Evolutionary conservation across 2,888 invertebrate genomes (phyloP).

Genomic region (Autographa gamma): DNA sequence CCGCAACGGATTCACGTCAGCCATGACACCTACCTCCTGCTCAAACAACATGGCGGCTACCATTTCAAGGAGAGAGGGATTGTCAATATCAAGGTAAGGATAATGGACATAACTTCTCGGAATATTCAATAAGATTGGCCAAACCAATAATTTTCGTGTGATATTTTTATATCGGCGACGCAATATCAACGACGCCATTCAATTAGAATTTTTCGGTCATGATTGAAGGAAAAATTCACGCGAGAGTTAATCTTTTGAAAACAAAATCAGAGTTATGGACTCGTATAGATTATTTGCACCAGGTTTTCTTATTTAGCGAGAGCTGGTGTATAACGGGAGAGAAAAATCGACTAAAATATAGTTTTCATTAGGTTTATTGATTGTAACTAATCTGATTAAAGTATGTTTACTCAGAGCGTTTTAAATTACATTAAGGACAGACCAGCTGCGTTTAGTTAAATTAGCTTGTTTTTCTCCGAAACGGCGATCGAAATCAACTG

Average conservation of each 20-base stretch:
- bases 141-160: no score
- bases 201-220: no score
- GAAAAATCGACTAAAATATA: no score
- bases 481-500: neutral
- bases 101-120: neutral
- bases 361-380: no score
- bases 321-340: no score
- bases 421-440: neutral
- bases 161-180: no score
- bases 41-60: slow-evolving; percentile 92
- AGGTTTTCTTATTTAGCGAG: no score
- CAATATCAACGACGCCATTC: no score
- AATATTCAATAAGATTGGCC: neutral
- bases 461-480: neutral
- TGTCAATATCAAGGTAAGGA: slow-evolving; percentile 91
- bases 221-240: no score
- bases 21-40: slow-evolving; percentile 90
- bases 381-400: neutral
- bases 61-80: slow-evolving; percentile 92
- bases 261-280: no score
- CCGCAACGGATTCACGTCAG: slow-evolving; percentile 94
- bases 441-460: neutral
- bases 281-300: no score
- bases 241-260: no score
- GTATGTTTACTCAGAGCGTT: neutral